Conservation (phyloP, 1,140 invertebrate species). For the Drosophila tropicalis region DNA sequence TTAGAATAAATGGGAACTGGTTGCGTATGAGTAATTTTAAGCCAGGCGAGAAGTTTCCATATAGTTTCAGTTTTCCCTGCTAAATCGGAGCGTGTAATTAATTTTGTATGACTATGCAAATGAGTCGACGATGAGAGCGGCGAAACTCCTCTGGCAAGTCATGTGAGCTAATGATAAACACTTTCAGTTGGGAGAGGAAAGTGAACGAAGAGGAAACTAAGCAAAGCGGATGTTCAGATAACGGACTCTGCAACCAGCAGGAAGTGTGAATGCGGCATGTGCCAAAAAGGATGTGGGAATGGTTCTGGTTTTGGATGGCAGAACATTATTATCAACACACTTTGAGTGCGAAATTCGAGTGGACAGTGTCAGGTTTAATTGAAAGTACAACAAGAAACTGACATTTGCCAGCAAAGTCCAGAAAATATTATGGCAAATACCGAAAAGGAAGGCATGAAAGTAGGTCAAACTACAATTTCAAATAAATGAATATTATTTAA, state of each 20-base stretch:
- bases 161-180: slow-evolving; percentile 59
- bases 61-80: slow-evolving; percentile 31
- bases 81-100: slow-evolving; percentile 45
- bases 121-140: slow-evolving; percentile 11
- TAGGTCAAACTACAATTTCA: slow-evolving; percentile 12
- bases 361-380: slow-evolving; percentile 22
- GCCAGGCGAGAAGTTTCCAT: background rate
- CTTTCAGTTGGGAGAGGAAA: slow-evolving; percentile 20
- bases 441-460: background rate
- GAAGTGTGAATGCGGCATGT: slow-evolving; percentile 18
- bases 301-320: background rate
- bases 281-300: background rate
- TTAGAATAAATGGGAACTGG: slow-evolving; percentile 31
- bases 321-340: slow-evolving; percentile 14
- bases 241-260: slow-evolving; percentile 16
- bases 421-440: slow-evolving; percentile 13
- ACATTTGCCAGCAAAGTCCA: slow-evolving; percentile 13
- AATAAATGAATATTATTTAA: background rate
- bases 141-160: slow-evolving; percentile 36
- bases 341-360: background rate
- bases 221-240: slow-evolving; percentile 39
- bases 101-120: slow-evolving; percentile 58
- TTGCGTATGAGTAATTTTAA: slow-evolving; percentile 36
- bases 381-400: slow-evolving; percentile 22
- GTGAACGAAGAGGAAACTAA: slow-evolving; percentile 30